Conservation (phyloP, 1,140 invertebrate genomes). For the Heliconius hewitsoni region DNA sequence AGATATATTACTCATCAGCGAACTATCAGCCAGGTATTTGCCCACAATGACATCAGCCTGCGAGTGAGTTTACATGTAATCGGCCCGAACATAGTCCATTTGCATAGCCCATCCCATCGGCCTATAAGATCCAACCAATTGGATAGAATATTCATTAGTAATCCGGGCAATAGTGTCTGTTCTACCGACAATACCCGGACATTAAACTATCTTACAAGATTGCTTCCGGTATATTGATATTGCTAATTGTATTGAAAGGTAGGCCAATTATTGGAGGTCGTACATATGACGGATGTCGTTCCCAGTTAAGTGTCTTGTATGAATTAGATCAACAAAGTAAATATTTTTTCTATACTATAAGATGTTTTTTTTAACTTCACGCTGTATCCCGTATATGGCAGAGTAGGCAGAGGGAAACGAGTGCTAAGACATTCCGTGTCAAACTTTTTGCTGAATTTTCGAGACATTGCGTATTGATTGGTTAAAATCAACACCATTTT, state of each 20-base stretch:
- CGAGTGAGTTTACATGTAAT: constrained; percentile 39
- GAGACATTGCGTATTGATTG: too few species aligned
- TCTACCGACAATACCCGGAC: constrained; percentile 7
- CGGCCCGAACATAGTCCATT: constrained; percentile 28
- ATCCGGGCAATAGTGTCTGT: constrained; percentile 21
- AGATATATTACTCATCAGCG: constrained; percentile 14
- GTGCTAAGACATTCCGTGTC: too few species aligned
- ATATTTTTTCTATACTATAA: too few species aligned
- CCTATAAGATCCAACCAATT: constrained; percentile 31
- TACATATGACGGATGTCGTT: neutral
- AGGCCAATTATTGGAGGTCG: constrained; percentile 4
- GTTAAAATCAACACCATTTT: too few species aligned
- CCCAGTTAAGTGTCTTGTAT: neutral
- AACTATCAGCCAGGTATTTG: constrained; percentile 30
- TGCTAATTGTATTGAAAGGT: constrained; percentile 24
- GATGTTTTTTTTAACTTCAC: too few species aligned
- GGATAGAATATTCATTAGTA: constrained; percentile 37
- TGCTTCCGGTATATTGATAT: constrained; percentile 26
- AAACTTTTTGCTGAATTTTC: too few species aligned
- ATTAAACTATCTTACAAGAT: constrained; percentile 35
- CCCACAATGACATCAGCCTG: constrained; percentile 27
- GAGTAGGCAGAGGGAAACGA: too few species aligned
- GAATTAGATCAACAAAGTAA: neutral
- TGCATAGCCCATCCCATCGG: constrained; percentile 27
- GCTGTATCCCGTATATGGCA: too few species aligned